Conservation (phyloP, 2,888 invertebrate species). For the Poecilus cupreus region DNA sequence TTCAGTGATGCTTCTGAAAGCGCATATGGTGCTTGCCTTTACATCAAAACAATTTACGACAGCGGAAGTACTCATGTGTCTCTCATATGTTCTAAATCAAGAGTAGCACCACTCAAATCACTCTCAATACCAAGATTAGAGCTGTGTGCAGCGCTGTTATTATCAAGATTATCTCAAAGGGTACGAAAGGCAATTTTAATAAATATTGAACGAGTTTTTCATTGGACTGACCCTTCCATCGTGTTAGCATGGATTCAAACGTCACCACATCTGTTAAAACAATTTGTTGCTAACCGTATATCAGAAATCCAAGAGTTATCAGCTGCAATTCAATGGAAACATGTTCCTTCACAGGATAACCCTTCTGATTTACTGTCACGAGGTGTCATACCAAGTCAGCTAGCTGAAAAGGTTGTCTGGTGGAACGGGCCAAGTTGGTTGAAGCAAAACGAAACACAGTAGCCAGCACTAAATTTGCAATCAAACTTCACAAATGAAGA, state of each 20-base stretch:
- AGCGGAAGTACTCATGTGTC: not conserved
- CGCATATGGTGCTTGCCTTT: constrained; percentile 63
- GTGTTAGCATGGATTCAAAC: constrained; percentile 65
- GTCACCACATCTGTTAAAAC: constrained; percentile 61
- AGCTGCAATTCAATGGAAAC: constrained; percentile 54
- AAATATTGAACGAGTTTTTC: not conserved
- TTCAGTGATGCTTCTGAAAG: constrained; percentile 63
- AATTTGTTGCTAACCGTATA: constrained; percentile 64
- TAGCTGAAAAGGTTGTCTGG: no score
- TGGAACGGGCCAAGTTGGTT: not conserved
- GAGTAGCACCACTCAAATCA: constrained; percentile 63
- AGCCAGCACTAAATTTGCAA: not conserved
- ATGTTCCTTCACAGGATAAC: no score
- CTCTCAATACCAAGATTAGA: constrained; percentile 65
- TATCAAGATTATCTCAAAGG: constrained; percentile 62
- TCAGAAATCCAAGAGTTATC: constrained; percentile 61
- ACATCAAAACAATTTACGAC: constrained; percentile 54
- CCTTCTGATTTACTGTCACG: no score
- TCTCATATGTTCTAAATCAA: constrained; percentile 62
- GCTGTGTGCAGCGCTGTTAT: constrained; percentile 64
- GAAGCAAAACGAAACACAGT: not conserved
- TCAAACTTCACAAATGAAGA: no score
- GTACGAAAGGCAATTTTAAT: not conserved
- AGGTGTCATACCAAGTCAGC: no score
- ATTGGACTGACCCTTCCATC: constrained; percentile 66